These are phyloP conservation scores for Drosophila grimshawi DNA, from an alignment of 1,140 invertebrate genomes.

Conservation along the genomic window DNA sequence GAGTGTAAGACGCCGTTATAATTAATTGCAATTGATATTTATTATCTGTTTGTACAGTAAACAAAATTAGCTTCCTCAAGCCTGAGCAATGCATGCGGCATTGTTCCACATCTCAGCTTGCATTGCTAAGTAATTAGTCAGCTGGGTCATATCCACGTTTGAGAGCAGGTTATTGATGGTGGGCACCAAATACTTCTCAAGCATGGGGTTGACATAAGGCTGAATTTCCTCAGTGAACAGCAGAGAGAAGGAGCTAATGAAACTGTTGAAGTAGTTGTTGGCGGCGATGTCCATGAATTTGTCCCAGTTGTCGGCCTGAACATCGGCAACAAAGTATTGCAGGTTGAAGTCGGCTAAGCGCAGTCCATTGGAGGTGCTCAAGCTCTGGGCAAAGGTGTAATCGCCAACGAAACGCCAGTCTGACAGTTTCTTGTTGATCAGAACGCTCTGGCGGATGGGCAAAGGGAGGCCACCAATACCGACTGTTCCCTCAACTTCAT, in stretches of 20 bases:
- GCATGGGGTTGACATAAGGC: constrained; percentile 31
- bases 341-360: constrained; percentile 51
- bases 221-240: constrained; percentile 51
- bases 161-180: constrained; percentile 44
- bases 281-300: constrained; percentile 51
- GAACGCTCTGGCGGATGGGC: constrained; percentile 30
- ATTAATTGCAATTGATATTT: no score
- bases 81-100: neutral
- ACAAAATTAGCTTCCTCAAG: no score
- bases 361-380: constrained; percentile 44
- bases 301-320: constrained; percentile 59
- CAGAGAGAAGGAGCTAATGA: constrained; percentile 19
- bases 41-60: no score
- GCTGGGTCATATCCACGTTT: constrained; percentile 41
- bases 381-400: constrained; percentile 48
- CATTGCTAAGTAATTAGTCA: constrained; percentile 37
- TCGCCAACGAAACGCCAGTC: constrained; percentile 66
- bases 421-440: constrained; percentile 57
- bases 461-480: constrained; percentile 44
- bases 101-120: constrained; percentile 31
- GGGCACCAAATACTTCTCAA: constrained; percentile 34
- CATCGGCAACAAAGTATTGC: constrained; percentile 47
- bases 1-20: no score
- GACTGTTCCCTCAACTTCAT: constrained; percentile 49
- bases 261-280: constrained; percentile 59